Percentiles rank a stretch among this genome's conserved stretches.
These are phyloP conservation scores for Syngnathus acus DNA, from an alignment of 2,797 vertebrate genomes.

Conservation along the genomic window DNA sequence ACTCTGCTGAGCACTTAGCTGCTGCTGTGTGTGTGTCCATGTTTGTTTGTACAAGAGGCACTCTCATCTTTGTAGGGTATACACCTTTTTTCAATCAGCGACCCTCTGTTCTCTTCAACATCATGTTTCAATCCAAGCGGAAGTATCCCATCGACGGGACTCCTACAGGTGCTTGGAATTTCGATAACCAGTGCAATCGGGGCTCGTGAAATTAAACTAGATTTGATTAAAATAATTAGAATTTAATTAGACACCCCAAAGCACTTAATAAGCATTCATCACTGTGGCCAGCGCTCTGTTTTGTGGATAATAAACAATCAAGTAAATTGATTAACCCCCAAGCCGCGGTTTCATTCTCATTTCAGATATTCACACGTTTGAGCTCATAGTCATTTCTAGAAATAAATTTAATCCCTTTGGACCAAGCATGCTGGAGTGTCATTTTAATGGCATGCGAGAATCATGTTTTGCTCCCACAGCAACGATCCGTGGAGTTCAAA, in stretches of 20 bases:
- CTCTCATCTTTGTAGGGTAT: slow-evolving; percentile 12
- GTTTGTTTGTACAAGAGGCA: slow-evolving; percentile 4
- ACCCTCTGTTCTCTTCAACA: not conserved
- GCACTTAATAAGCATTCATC: slow-evolving; percentile 47
- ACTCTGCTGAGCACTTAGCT: slow-evolving; percentile 51
- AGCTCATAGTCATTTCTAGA: slow-evolving; percentile 6
- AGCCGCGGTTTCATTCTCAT: slow-evolving; percentile 14
- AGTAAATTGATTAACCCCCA: slow-evolving; percentile 36
- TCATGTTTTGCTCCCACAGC: slow-evolving; percentile 38
- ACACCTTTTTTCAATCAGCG: slow-evolving; percentile 20
- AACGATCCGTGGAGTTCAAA: slow-evolving; percentile 35
- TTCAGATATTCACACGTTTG: slow-evolving; percentile 7
- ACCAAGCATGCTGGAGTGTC: slow-evolving; percentile 19
- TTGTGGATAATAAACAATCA: slow-evolving; percentile 51
- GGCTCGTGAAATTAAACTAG: slow-evolving; percentile 41
- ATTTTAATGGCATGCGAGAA: slow-evolving; percentile 30
- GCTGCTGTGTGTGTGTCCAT: slow-evolving; percentile 9
- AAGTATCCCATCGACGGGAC: not conserved
- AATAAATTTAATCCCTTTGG: slow-evolving; percentile 12
- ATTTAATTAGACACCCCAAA: slow-evolving; percentile 42
- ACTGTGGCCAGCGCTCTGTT: slow-evolving; percentile 25
- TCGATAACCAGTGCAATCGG: slow-evolving; percentile 12
- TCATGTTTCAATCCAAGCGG: not conserved
- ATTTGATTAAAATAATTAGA: slow-evolving; percentile 47
- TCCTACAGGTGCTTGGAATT: too few species aligned